Conservation (phyloP, 2,113 vertebrate genomes). For the Dasyurus viverrinus region DNA sequence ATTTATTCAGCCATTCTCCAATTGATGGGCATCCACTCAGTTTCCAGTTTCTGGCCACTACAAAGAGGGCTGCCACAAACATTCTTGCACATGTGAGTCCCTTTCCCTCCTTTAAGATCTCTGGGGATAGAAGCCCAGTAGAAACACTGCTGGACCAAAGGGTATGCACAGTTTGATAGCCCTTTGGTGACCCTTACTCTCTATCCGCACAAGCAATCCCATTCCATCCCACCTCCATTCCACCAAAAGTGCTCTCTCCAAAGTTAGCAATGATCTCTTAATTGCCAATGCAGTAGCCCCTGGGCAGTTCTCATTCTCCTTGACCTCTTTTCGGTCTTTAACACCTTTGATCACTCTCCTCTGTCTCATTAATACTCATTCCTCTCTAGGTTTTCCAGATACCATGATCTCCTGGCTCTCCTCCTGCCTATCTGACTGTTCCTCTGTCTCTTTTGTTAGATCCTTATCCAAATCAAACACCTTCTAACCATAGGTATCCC, state of each 20-base stretch:
- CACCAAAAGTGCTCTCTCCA: too few relatives aligned
- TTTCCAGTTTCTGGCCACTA: too few relatives aligned
- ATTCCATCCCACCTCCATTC: not conserved
- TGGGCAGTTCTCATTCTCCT: not conserved
- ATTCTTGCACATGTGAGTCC: too few relatives aligned
- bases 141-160: too few relatives aligned
- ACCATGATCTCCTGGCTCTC: not conserved
- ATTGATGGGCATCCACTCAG: too few relatives aligned
- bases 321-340: not conserved
- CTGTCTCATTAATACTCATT: not conserved
- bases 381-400: not conserved
- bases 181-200: too few relatives aligned
- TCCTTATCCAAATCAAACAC: not conserved
- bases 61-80: too few relatives aligned
- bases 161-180: too few relatives aligned
- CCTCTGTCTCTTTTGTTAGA: not conserved
- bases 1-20: too few relatives aligned
- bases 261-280: not conserved
- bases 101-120: too few relatives aligned
- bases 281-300: not conserved
- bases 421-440: not conserved
- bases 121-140: too few relatives aligned
- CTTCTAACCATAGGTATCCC: not conserved
- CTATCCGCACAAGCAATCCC: not conserved
- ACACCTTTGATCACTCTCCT: not conserved